A percentile compares a stretch with the other conserved stretches of the same genome.
Conservation (phyloP, 2,113 vertebrate species). For the Haemorhous mexicanus region DNA sequence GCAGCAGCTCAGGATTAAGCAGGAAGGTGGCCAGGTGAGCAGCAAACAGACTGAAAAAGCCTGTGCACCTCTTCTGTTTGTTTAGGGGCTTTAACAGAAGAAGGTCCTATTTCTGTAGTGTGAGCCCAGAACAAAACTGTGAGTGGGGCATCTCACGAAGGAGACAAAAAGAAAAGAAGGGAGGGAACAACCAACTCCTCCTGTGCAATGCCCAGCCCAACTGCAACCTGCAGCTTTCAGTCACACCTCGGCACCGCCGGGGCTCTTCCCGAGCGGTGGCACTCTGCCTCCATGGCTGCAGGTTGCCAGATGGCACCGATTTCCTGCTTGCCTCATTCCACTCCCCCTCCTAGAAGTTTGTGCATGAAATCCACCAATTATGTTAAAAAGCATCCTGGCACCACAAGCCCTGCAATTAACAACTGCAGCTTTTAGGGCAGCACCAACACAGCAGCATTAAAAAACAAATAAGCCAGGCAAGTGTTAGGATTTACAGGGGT, state of each 20-base stretch:
- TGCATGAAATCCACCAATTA: slow-evolving; percentile 62
- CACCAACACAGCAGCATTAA: slow-evolving; percentile 42
- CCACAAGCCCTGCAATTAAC: slow-evolving; percentile 45
- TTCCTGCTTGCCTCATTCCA: slow-evolving; percentile 24
- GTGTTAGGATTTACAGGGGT: slow-evolving; percentile 45
- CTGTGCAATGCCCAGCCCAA: not conserved
- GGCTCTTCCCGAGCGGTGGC: not conserved
- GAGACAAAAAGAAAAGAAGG: not conserved
- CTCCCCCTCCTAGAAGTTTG: slow-evolving; percentile 44
- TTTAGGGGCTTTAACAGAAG: too few relatives aligned
- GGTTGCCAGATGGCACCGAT: slow-evolving; percentile 46
- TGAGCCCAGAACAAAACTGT: not conserved
- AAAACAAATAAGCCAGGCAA: slow-evolving; percentile 54
- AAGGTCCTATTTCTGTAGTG: not conserved
- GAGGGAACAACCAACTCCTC: not conserved
- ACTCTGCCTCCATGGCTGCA: not conserved
- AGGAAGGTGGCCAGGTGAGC: not conserved
- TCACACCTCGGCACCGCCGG: not conserved
- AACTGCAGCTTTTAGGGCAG: slow-evolving; percentile 60
- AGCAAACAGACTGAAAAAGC: accelerated
- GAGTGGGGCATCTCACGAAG: not conserved
- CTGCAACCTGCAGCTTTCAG: not conserved
- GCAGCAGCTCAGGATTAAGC: not conserved
- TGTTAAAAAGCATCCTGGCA: slow-evolving; percentile 54
- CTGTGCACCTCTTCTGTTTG: accelerated